A percentile compares a stretch with the other conserved stretches of the same genome.
phyloP scores from a whole-genome alignment of 2,888 invertebrate species.

The Acrocera orbiculus region DNA sequence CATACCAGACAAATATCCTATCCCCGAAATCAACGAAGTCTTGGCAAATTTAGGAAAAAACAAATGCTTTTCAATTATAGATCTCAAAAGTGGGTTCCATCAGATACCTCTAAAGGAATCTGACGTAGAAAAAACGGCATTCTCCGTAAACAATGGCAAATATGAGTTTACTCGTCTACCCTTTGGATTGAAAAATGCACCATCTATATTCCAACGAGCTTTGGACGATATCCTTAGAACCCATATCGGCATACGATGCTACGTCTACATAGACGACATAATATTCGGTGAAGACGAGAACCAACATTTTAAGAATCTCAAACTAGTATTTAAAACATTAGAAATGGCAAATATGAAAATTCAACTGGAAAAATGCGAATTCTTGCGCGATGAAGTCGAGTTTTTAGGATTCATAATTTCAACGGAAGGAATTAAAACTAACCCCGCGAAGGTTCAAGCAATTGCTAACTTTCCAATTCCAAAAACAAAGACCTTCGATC shows the following conservation, averaged over 20 bases:
- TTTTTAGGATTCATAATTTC: conserved; percentile 20
- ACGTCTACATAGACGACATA: conserved; percentile 9
- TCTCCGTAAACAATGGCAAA: conserved; percentile 6
- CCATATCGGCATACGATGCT: conserved; percentile 7
- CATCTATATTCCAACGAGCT: conserved; percentile 8
- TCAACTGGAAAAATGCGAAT: conserved; percentile 17
- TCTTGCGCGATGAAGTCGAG: conserved; percentile 16
- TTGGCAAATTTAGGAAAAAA: conserved; percentile 6
- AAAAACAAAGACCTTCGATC: conserved; percentile 12
- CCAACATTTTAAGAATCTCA: conserved; percentile 5
- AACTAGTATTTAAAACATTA: conserved; percentile 4
- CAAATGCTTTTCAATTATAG: conserved; percentile 5
- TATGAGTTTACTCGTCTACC: conserved; percentile 8
- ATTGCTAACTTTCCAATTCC: conserved; percentile 12
- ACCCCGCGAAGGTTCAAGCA: conserved; percentile 14
- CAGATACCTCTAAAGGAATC: conserved; percentile 8
- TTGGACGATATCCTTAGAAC: conserved; percentile 6
- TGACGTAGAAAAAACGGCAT: conserved; percentile 6
- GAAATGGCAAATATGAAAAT: conserved; percentile 7
- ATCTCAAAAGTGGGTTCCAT: conserved; percentile 10
- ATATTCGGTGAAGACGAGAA: conserved; percentile 7
- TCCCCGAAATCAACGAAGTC: conserved; percentile 6
- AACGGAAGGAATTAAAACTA: conserved; percentile 15
- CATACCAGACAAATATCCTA: conserved; percentile 3
- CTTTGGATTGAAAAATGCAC: conserved; percentile 8